Conservation (phyloP, 2,888 invertebrate species). For the Hyppa rectilinea region DNA sequence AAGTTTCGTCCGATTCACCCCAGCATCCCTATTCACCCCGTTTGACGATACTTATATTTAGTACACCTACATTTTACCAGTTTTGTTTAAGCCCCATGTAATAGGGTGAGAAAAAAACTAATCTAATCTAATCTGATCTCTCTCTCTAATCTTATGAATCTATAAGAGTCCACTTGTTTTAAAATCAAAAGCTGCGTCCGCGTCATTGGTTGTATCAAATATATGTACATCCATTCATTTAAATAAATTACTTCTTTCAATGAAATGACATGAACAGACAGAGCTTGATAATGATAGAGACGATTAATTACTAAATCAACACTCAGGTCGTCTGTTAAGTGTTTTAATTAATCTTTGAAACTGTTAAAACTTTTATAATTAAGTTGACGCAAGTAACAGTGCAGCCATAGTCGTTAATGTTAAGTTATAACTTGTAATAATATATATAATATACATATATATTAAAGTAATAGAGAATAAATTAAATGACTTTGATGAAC, state of each 20-base stretch:
- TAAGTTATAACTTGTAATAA: too few relatives aligned
- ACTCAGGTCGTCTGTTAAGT: constrained; percentile 39
- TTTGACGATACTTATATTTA: too few relatives aligned
- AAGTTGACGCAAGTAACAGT: constrained; percentile 54
- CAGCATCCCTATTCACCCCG: too few relatives aligned
- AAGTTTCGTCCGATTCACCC: too few relatives aligned
- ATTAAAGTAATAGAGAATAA: constrained; percentile 7
- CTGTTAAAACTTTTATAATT: constrained; percentile 53
- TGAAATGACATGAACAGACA: constrained; percentile 20
- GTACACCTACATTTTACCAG: background rate
- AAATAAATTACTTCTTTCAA: constrained; percentile 26
- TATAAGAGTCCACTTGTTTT: background rate
- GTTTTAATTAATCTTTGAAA: constrained; percentile 60
- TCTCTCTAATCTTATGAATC: too few relatives aligned
- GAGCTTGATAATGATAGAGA: constrained; percentile 25
- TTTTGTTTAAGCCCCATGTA: too few relatives aligned
- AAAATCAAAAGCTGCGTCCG: background rate
- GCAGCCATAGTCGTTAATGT: constrained; percentile 18
- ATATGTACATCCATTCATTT: constrained; percentile 1
- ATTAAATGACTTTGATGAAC: constrained; percentile 5
- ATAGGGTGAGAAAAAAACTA: too few relatives aligned
- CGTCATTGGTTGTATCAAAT: background rate
- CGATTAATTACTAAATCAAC: constrained; percentile 48
- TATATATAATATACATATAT: too few relatives aligned
- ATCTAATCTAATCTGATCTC: too few relatives aligned